Evolutionary conservation across 2,888 invertebrate genomes (phyloP).

Genomic region (Pycnomerus fuliginosus): DNA sequence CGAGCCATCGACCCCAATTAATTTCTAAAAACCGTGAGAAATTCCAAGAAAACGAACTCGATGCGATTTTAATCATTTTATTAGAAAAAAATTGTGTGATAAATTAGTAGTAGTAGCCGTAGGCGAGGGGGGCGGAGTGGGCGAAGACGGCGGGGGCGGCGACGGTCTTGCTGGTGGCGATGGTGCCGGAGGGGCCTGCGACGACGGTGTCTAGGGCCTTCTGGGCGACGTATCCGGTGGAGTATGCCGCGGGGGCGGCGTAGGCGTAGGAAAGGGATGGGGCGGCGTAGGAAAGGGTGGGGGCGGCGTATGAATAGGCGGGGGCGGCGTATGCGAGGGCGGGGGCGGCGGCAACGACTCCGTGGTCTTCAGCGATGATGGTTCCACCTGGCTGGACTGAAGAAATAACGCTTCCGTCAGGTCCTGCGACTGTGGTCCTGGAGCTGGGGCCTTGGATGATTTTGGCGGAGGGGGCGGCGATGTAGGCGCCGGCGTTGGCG

Average conservation of each 20-base stretch:
- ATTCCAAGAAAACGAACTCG: not conserved
- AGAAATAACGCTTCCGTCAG: conserved; percentile 35
- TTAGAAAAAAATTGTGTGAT: not conserved
- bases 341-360: conserved; percentile 23
- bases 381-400: conserved; percentile 30
- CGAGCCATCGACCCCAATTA: not conserved
- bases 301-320: conserved; percentile 15
- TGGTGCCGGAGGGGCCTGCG: conserved; percentile 37
- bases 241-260: conserved; percentile 19
- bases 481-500: conserved; percentile 31
- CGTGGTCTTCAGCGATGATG: conserved; percentile 30
- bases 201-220: conserved; percentile 29
- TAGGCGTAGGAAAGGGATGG: conserved; percentile 18
- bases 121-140: conserved; percentile 22
- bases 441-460: conserved; percentile 41
- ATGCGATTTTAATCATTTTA: no score
- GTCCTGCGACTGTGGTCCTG: conserved; percentile 35
- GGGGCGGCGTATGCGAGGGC: conserved; percentile 19
- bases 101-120: not conserved
- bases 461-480: conserved; percentile 31
- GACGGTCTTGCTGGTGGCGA: conserved; percentile 29
- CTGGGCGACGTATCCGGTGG: conserved; percentile 16
- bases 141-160: conserved; percentile 30
- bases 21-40: no score
- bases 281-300: conserved; percentile 17